phyloP scores from a whole-genome alignment of 1,140 invertebrate species.

The Tetranychus cinnabarinus region DNA sequence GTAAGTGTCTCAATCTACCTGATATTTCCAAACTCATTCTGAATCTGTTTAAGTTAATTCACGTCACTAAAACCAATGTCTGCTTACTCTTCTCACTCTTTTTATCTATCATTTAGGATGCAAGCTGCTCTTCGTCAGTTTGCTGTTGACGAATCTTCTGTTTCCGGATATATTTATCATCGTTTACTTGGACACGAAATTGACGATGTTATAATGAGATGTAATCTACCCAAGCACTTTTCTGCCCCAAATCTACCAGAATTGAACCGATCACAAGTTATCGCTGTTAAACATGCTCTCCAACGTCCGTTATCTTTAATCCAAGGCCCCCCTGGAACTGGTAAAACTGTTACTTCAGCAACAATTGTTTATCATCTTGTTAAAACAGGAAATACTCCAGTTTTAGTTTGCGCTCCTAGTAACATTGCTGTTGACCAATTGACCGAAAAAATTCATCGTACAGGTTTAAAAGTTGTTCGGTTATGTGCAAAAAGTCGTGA shows the following conservation, averaged over 20 bases:
- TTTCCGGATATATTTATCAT: slow-evolving; percentile 94
- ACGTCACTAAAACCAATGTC: slow-evolving; percentile 4
- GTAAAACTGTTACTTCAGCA: slow-evolving; percentile 97
- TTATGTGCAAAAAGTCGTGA: slow-evolving; percentile 94
- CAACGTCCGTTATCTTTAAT: slow-evolving; percentile 89
- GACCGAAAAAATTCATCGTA: slow-evolving; percentile 94
- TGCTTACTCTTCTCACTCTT: background rate
- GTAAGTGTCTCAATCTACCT: slow-evolving; percentile 22
- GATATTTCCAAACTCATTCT: background rate
- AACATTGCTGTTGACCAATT: slow-evolving; percentile 98
- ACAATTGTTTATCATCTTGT: slow-evolving; percentile 97
- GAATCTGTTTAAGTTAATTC: background rate
- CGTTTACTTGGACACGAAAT: slow-evolving; percentile 85
- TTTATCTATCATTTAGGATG: slow-evolving; percentile 40
- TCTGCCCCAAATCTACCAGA: slow-evolving; percentile 91
- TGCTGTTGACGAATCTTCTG: slow-evolving; percentile 81
- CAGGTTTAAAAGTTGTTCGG: slow-evolving; percentile 82
- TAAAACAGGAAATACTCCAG: slow-evolving; percentile 66
- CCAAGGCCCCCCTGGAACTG: slow-evolving; percentile 73
- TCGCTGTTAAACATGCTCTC: slow-evolving; percentile 94
- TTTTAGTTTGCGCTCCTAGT: slow-evolving; percentile 91
- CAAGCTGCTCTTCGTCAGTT: slow-evolving; percentile 79
- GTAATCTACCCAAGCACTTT: slow-evolving; percentile 79
- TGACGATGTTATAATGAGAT: slow-evolving; percentile 75
- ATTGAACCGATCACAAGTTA: slow-evolving; percentile 61